Evolutionary conservation across 1,140 invertebrate species (phyloP), one percentile per base, ranked within the genome.

Genomic region (Zaprionus davidi): DNA sequence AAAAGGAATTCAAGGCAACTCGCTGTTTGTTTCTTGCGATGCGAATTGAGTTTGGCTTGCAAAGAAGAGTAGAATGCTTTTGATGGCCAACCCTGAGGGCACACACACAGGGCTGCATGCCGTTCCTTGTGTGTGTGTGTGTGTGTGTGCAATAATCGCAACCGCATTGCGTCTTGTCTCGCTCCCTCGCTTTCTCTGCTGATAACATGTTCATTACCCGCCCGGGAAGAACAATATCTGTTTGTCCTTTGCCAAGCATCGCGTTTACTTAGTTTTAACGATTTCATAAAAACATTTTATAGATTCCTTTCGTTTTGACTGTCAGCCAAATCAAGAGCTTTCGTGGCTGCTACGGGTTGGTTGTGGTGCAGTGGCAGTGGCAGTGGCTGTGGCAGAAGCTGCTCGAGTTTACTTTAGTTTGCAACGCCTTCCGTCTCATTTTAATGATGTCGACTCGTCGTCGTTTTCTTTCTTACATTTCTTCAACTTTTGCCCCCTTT

Each of bases 241-340:
- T 46, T 69, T 62, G 71, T 56, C n/a, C 49, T 74, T 69, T 74
- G 69, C 49, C 65, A 74, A 36, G 49, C 65, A 62, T 7, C 22
- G 66, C 49, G 60, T 74, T 69, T 68, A 69, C 64, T 74, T 59
- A 67, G 71, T 49, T 74, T 74, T 74, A 62, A 74, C 71, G 71
- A 74, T 74, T 74, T 73, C 63, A 73, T 73, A 67, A 66, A 73
- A 59, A 59, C 34, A 41, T 66, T 72, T 67, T 73, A 72, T 59
- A 67, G 55, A 58, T 72, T 72, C 63, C 22, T 51, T 44, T 59
- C 71, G 64, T 38, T 73, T 58, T 68, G 64, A 68, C 56, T 60
- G 71, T 60, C 64, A 55, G 56, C 56, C 71, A 73, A 73, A 65
- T 53, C 41, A 68, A 41, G 56, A 51, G 53, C 24, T 31, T 20